Evolutionary conservation across 2,888 invertebrate species (phyloP), one percentile per base, ranked within the genome.

Genomic region (Sarcophaga variegata): DNA sequence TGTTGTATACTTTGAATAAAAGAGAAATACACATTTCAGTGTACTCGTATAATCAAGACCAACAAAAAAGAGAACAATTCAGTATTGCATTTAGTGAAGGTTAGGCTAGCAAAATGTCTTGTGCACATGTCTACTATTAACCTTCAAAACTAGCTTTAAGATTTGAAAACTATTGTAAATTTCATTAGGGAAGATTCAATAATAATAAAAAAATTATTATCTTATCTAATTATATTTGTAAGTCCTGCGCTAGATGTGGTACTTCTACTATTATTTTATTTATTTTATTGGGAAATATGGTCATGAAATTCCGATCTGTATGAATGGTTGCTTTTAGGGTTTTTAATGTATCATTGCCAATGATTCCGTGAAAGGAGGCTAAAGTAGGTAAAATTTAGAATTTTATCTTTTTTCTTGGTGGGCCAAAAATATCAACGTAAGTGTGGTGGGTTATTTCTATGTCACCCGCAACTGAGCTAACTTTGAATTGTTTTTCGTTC

Each of bases 401-500:
- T 17, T 62, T 62, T 62, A 62, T 62, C 6, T 62, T 62, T 20
- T 20, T 5, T 4, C 3, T n/a, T 17, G 62, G 62, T 62, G 11
- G 14, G 6, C 62, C 20, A 20, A 62, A 62, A 20, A 62, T 62
- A 8, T 62, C 17, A 12, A 49, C 14, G 49, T 49, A 49, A 49
- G 49, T 49, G 27, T 27, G 27, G 27, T 4, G 27, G 4, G 27
- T 27, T 27, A 49, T 49, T 49, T 49, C 49, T 54, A 66, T 67
- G 54, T 77, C 67, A 27, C 77, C 77, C 54, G 66, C 81, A 27
- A 81, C 66, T 20, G 74, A 74, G 59, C 59, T 66, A 11, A 71
- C 66, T 47, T 81, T 81, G 45, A 81, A 81, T 6, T 25, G 14
- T n/a, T 74, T 64, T 71, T 79, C 49, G 66, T 81, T 81, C 27